Base-by-base conservation (phyloP, 2,888 invertebrate species). In the Heteromyza rotundicornis region DNA sequence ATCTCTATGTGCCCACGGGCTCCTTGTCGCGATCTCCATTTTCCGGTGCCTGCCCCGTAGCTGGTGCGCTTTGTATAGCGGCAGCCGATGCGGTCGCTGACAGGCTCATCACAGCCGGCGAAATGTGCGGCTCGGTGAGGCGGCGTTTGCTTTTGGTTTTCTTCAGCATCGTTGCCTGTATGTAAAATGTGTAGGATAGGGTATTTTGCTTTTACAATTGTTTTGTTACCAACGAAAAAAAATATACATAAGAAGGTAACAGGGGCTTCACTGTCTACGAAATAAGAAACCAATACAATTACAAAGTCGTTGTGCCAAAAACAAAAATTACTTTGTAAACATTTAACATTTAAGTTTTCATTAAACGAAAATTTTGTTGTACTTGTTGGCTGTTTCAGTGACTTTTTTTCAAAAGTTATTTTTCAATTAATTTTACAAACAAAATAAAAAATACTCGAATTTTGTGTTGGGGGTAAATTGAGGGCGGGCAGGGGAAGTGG, bases 91-190 rank as follows among this genome's bases (percentile, higher is more conserved):
- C 70, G 57, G 74, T 64, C 23, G 73, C 61, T 50, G 78, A 77
- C 20, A 78, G 64, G 63, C 75, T 80, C 55, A 83, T 64, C 27
- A 75, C 78, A 68, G 82, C 80, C 65, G 84, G 82, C 62, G 87
- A 86, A 85, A 91, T 90, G 86, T 89, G 89, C 80, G 90, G 90
- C 86, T 92, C 92, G 76, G 92, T 92, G 83, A 94, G 92, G 78
- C 94, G 92, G 84, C 96, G 90, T 88, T 95, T 96, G 89, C 96
- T 96, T 90, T 98, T 98, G 87, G 92, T 92, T 92, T 98, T 99
- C 92, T 98, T 98, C 90, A 99, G 89, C 98, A 99, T 99, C 86
- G 98, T 98, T 84, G 98, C 98, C 98, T 98, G 89, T 73, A 75
- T 77, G 68, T 72, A 75, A 62, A 50, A 60, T 53, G n/a, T 57